Evolutionary conservation across 2,113 vertebrate genomes (phyloP), one percentile per base, ranked within the genome.

Genomic region (Microcebus ravelobensis): DNA sequence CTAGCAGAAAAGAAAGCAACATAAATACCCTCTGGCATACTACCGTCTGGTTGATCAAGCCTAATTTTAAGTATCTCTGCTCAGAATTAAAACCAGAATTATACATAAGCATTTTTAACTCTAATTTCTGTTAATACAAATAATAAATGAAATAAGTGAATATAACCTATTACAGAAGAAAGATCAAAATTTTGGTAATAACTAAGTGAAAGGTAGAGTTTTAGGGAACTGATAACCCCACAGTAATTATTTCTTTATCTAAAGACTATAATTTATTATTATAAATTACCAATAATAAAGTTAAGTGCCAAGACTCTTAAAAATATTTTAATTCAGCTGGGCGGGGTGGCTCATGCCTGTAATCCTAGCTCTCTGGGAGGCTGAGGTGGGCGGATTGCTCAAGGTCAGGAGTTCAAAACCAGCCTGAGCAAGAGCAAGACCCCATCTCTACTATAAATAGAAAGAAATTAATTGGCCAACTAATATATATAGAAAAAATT

Each of bases 91-190:
- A 79, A 45, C 87, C 74, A 6, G 4, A 59, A 39, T 31, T 39
- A 14, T 10, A 94, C 12, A 31, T 20, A 0, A 48, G 13, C 11
- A 63, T 0, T 92, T 61, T 80, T 92, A 94, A 92, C 4, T 14
- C 11, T 83, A 73, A 6, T 90, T 71, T 85, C 7, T 42, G 15
- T 77, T 68, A 74, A 87, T 7, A 80, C 0, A 55, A 23, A 80
- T 5, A 11, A 1, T 34, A 50, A 88, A 48, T 21, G 9, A 15
- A 21, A 80, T 13, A 89, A 92, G 10, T 61, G 14, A 36, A 42
- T 65, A 61, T 13, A 67, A 67, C 11, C 50, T 59, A n/a, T 76
- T 91, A 94, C n/a, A 85, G n/a, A 94, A 82, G 31, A 87, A 92
- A 93, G 4, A 59, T 2, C 76, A 94, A 80, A 88, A 31, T n/a